Conservation (phyloP, 2,797 vertebrate species). For the Neostethus bicornis region DNA sequence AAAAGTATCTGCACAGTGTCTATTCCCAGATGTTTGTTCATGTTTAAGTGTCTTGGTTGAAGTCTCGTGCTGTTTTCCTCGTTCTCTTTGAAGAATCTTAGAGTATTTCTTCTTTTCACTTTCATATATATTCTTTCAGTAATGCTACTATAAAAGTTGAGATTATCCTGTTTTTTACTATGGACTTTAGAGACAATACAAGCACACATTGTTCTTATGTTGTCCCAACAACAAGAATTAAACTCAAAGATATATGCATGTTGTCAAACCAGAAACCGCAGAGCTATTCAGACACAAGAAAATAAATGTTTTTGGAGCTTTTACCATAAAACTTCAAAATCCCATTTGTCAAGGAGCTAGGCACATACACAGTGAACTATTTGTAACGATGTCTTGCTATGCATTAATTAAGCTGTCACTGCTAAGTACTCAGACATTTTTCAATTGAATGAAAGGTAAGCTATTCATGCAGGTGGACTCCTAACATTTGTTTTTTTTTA, state of each 20-base stretch:
- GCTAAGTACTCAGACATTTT: conserved; percentile 41
- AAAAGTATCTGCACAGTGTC: background rate
- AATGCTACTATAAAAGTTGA: background rate
- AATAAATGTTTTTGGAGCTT: conserved; percentile 38
- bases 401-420: conserved; percentile 39
- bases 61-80: background rate
- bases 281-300: conserved; percentile 49
- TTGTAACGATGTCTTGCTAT: conserved; percentile 34
- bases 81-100: background rate
- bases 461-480: conserved; percentile 45
- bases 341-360: conserved; percentile 22
- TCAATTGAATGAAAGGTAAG: conserved; percentile 47
- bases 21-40: background rate
- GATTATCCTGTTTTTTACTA: background rate
- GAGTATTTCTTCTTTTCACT: too few species aligned
- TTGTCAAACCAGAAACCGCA: conserved; percentile 39
- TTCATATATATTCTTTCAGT: background rate
- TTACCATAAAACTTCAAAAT: conserved; percentile 21
- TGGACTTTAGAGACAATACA: conserved; percentile 12
- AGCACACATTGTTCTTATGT: background rate
- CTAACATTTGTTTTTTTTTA: conserved; percentile 20
- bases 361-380: conserved; percentile 15
- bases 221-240: conserved; percentile 9
- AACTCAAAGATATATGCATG: conserved; percentile 1
- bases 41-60: background rate